Percentiles rank a stretch among this genome's conserved stretches.
These are phyloP conservation scores for Lethocerus indicus DNA, from an alignment of 1,140 invertebrate species.

Conservation along the genomic window DNA sequence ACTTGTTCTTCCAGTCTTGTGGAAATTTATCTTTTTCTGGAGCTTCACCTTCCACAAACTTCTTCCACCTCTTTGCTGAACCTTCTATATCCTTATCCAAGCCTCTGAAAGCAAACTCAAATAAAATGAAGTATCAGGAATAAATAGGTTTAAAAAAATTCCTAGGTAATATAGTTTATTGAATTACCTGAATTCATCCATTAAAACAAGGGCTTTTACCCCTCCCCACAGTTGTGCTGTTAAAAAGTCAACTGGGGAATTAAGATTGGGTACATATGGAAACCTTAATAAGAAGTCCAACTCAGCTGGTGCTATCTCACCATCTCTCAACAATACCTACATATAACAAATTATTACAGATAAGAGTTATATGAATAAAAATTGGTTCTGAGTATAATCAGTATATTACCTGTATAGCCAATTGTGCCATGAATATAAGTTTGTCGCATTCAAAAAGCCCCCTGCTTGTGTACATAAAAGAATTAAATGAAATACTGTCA, in stretches of 20 bases:
- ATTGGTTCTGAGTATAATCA: not conserved
- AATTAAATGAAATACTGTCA: conserved; percentile 72
- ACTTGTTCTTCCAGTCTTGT: conserved; percentile 92
- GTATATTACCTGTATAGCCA: conserved; percentile 54
- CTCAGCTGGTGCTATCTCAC: conserved; percentile 51
- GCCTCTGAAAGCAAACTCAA: conserved; percentile 32
- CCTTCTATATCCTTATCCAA: conserved; percentile 87
- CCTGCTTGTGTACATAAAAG: conserved; percentile 75
- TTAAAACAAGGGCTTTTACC: conserved; percentile 56
- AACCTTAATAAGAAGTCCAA: conserved; percentile 78
- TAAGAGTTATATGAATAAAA: not conserved
- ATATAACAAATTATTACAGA: not conserved
- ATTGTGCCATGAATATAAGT: conserved; percentile 76
- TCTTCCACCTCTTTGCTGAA: conserved; percentile 79
- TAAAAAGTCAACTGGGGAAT: conserved; percentile 70
- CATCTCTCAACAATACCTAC: conserved; percentile 46
- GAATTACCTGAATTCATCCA: conserved; percentile 50
- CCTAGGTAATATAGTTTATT: not conserved
- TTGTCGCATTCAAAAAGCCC: conserved; percentile 90
- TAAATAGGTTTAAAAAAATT: not conserved
- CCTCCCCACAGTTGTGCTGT: conserved; percentile 75
- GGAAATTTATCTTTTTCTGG: conserved; percentile 90
- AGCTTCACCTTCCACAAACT: conserved; percentile 77
- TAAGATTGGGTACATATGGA: conserved; percentile 42
- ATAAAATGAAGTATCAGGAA: not conserved